phyloP scores from a whole-genome alignment of 2,113 vertebrate genomes.

The Columbina picui region DNA sequence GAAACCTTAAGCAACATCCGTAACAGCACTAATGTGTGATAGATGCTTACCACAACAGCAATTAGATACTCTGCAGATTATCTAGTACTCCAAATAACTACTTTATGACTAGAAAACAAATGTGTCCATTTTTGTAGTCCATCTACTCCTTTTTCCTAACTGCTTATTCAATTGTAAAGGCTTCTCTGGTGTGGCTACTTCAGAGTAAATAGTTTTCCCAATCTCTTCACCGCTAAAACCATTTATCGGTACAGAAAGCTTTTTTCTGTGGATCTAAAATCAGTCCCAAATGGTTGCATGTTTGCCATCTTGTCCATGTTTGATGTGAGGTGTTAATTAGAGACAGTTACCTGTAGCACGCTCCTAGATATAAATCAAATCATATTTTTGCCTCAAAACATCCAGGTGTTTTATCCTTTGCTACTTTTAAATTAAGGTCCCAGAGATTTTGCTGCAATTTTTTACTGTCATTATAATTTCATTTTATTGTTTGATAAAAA shows the following conservation, averaged over 20 bases:
- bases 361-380: neutral
- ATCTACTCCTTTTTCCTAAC: neutral
- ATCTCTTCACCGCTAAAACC: neutral
- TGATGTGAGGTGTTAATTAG: slow-evolving; percentile 21
- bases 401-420: neutral
- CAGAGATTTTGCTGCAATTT: neutral
- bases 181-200: neutral
- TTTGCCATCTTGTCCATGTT: neutral
- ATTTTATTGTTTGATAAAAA: neutral
- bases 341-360: neutral
- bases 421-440: neutral
- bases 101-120: slow-evolving; percentile 32
- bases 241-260: neutral
- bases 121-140: neutral
- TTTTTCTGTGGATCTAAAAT: neutral
- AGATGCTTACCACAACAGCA: slow-evolving; percentile 45
- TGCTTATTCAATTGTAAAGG: neutral
- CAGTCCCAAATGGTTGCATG: neutral
- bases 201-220: neutral
- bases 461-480: neutral
- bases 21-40: slow-evolving; percentile 15
- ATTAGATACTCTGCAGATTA: slow-evolving; percentile 10
- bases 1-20: slow-evolving; percentile 1
- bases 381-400: neutral
- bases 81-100: neutral